A percentile compares a stretch with the other conserved stretches of the same genome.
Evolutionary conservation across 2,888 invertebrate species (phyloP).

Genomic region (Amiota communis): DNA sequence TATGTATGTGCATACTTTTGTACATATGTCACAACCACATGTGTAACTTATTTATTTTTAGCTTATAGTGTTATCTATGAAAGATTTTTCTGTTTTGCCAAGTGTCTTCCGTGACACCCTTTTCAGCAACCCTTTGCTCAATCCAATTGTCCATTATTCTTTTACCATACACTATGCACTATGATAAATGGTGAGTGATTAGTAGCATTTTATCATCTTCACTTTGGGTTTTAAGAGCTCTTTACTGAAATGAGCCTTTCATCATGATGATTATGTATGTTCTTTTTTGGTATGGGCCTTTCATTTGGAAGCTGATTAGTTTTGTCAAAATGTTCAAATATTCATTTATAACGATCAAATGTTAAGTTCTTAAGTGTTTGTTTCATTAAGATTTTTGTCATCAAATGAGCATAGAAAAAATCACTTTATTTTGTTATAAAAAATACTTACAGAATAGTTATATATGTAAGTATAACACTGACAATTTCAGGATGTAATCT

Average conservation of each 20-base stretch:
- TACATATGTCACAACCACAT: slow-evolving; percentile 3
- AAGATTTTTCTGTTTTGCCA: not conserved
- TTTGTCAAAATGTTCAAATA: slow-evolving; percentile 8
- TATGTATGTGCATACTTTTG: not conserved
- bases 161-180: not conserved
- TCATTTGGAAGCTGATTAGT: slow-evolving; percentile 25
- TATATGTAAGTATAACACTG: too few species aligned
- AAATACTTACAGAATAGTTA: too few species aligned
- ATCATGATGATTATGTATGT: not conserved
- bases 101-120: not conserved
- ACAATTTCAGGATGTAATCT: too few species aligned
- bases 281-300: not conserved
- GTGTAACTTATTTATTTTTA: slow-evolving; percentile 16
- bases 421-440: too few species aligned
- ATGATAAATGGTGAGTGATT: slow-evolving; percentile 23
- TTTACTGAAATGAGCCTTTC: slow-evolving; percentile 19
- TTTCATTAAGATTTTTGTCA: too few species aligned
- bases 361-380: too few species aligned
- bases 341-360: slow-evolving; percentile 14
- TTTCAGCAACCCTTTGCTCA: not conserved
- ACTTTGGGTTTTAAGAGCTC: slow-evolving; percentile 11
- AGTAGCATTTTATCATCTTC: slow-evolving; percentile 16
- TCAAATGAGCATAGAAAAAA: too few species aligned
- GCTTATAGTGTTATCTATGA: slow-evolving; percentile 12
- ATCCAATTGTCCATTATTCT: not conserved